These are phyloP conservation scores for Rhinolophus sinicus DNA, from an alignment of 2,113 vertebrate genomes.

Conservation along the genomic window DNA sequence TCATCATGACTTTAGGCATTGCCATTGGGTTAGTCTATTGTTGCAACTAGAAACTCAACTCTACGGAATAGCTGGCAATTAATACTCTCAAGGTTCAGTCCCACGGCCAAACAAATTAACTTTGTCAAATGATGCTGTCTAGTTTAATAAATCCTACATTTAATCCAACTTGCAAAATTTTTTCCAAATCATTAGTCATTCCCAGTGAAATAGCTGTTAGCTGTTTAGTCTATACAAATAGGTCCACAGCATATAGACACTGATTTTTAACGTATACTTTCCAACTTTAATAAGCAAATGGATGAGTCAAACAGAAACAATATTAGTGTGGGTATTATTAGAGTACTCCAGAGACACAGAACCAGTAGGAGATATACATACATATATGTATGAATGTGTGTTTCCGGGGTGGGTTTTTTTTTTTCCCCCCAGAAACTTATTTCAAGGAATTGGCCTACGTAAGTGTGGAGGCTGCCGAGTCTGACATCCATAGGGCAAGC, in stretches of 20 bases:
- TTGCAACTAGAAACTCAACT: background rate
- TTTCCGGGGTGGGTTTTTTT: background rate
- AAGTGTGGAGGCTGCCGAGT: background rate
- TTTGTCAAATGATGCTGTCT: background rate
- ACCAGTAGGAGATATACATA: background rate
- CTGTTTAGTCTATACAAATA: background rate
- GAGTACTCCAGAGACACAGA: background rate
- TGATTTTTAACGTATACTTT: background rate
- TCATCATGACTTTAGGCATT: background rate
- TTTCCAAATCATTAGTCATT: constrained; percentile 3
- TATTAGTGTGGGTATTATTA: background rate
- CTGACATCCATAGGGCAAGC: background rate
- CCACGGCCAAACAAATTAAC: background rate
- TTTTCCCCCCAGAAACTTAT: background rate
- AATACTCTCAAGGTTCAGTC: constrained; percentile 2
- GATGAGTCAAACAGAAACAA: background rate
- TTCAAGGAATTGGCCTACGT: background rate
- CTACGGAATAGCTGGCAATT: background rate
- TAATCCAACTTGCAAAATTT: background rate
- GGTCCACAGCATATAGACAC: background rate
- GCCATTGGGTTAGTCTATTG: background rate
- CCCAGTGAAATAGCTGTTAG: background rate
- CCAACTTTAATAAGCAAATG: background rate
- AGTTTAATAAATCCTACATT: background rate
- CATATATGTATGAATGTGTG: background rate